Conservation (phyloP, 2,888 invertebrate species). For the Dimorphilus gyrociliatus region DNA sequence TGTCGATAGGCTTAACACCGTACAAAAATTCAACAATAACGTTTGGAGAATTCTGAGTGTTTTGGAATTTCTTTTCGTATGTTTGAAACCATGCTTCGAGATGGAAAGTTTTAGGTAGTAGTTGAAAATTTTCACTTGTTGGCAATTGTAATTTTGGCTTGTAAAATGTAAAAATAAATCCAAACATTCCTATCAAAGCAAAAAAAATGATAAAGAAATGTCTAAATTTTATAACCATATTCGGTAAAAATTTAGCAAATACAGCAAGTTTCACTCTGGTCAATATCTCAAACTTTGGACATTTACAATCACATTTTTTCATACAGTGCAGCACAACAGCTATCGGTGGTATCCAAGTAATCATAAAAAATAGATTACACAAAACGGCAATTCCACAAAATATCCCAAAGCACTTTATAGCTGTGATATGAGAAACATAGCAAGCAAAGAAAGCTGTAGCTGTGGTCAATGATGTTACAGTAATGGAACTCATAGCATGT, state of each 20-base stretch:
- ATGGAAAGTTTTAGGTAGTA: too few species aligned
- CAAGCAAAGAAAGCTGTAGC: slow-evolving; percentile 85
- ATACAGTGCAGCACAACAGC: too few species aligned
- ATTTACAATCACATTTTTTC: too few species aligned
- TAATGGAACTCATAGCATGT: slow-evolving; percentile 74
- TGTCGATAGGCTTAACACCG: slow-evolving; percentile 68
- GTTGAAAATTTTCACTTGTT: slow-evolving; percentile 7
- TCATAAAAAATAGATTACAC: slow-evolving; percentile 74
- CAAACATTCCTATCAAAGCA: background rate
- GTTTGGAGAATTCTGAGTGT: too few species aligned
- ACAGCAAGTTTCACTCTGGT: too few species aligned
- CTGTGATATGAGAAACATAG: slow-evolving; percentile 74
- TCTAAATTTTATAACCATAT: slow-evolving; percentile 36
- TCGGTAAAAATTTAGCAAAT: slow-evolving; percentile 39
- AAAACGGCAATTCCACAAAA: slow-evolving; percentile 85
- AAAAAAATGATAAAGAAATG: background rate
- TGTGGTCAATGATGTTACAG: slow-evolving; percentile 82
- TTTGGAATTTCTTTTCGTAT: too few species aligned
- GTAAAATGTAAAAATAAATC: slow-evolving; percentile 5
- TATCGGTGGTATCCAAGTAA: slow-evolving; percentile 77
- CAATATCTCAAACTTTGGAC: too few species aligned
- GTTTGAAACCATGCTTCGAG: too few species aligned
- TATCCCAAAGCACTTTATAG: slow-evolving; percentile 53
- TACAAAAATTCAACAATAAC: too few species aligned
- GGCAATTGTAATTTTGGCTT: slow-evolving; percentile 7